Evolutionary conservation across 2,888 invertebrate species (phyloP).

Genomic region (Meganola albula): DNA sequence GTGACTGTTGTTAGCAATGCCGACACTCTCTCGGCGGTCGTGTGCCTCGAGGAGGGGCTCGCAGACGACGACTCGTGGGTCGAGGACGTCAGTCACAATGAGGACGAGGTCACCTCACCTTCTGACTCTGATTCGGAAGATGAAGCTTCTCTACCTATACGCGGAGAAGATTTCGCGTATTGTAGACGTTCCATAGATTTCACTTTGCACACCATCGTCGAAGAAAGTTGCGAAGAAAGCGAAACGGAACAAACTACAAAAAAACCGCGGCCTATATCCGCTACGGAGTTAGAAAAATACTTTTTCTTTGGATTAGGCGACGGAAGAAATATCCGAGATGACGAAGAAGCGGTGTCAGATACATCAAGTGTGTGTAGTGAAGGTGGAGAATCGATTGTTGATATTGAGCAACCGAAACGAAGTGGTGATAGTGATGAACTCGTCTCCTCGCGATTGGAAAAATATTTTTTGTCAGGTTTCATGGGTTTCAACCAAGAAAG

Average conservation of each 20-base stretch:
- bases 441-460: conserved; percentile 90
- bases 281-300: conserved; percentile 93
- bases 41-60: conserved; percentile 89
- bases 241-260: conserved; percentile 83
- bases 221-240: conserved; percentile 96
- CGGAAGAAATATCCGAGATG: conserved; percentile 76
- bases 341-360: conserved; percentile 85
- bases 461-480: conserved; percentile 92
- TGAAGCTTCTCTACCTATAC: conserved; percentile 82
- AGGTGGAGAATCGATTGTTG: conserved; percentile 84
- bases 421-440: conserved; percentile 82
- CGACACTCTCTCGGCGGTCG: conserved; percentile 83
- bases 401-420: conserved; percentile 76
- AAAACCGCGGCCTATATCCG: conserved; percentile 83
- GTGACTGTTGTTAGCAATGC: conserved; percentile 84
- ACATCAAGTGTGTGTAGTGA: conserved; percentile 92
- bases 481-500: conserved; percentile 88
- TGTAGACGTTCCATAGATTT: conserved; percentile 91
- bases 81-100: conserved; percentile 89
- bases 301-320: conserved; percentile 92
- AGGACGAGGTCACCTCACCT: conserved; percentile 83
- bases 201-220: conserved; percentile 94
- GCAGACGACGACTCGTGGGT: conserved; percentile 96
- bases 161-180: conserved; percentile 89
- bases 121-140: conserved; percentile 84